Evolutionary conservation across 2,888 invertebrate genomes (phyloP).

Genomic region (Blastobasis adustella): DNA sequence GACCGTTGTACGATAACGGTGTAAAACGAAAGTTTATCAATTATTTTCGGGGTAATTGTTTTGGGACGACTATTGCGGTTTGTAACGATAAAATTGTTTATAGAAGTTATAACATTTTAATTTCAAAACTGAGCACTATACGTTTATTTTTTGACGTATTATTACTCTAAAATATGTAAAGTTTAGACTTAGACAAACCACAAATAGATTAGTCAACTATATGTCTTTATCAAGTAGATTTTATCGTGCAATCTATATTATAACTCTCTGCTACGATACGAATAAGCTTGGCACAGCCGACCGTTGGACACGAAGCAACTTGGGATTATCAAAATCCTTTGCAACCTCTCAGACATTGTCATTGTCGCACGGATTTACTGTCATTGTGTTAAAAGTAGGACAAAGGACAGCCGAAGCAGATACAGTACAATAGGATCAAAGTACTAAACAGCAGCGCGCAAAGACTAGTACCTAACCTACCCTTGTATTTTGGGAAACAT

Average conservation of each 20-base stretch:
- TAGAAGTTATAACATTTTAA: too few relatives aligned
- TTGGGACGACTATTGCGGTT: too few relatives aligned
- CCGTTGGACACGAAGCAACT: neutral
- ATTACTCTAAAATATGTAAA: too few relatives aligned
- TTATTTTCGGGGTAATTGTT: slow-evolving; percentile 14
- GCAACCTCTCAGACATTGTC: slow-evolving; percentile 17
- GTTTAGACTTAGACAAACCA: too few relatives aligned
- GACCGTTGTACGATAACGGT: slow-evolving; percentile 44
- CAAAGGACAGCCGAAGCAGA: slow-evolving; percentile 16
- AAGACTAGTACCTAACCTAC: slow-evolving; percentile 2
- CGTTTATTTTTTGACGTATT: too few relatives aligned
- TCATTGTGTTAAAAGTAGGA: slow-evolving; percentile 24
- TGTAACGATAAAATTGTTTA: too few relatives aligned
- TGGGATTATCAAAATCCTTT: slow-evolving; percentile 20
- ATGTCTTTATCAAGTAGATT: too few relatives aligned
- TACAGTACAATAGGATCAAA: slow-evolving; percentile 9
- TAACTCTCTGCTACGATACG: too few relatives aligned
- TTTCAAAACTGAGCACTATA: too few relatives aligned
- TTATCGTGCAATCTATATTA: too few relatives aligned
- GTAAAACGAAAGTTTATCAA: slow-evolving; percentile 52
- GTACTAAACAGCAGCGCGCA: slow-evolving; percentile 10
- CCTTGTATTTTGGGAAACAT: neutral
- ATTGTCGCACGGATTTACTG: slow-evolving; percentile 10
- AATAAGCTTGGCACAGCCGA: too few relatives aligned
- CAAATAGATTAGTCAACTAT: too few relatives aligned